These are phyloP conservation scores for Cistogaster globosa DNA, from an alignment of 2,888 invertebrate species.

Conservation along the genomic window DNA sequence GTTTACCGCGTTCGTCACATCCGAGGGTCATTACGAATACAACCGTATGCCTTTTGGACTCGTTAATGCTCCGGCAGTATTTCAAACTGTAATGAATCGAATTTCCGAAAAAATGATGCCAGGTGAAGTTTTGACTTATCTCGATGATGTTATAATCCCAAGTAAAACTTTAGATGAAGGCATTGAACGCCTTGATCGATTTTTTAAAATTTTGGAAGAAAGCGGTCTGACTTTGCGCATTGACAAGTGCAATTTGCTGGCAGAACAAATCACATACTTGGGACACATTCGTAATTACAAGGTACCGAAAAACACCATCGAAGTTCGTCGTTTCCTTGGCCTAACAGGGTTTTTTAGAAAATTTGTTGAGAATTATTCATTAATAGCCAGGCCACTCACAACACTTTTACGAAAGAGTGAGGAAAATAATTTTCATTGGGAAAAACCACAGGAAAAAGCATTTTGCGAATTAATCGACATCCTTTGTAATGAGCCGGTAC, in stretches of 20 bases:
- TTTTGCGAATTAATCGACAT: conserved; percentile 47
- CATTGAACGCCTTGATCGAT: conserved; percentile 45
- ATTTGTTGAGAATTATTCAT: conserved; percentile 57
- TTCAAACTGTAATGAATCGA: too few relatives aligned
- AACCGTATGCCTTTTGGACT: too few relatives aligned
- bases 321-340: conserved; percentile 61
- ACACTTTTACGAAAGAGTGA: not conserved
- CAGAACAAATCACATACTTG: conserved; percentile 15
- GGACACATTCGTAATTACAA: conserved; percentile 6
- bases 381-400: conserved; percentile 44
- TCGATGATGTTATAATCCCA: conserved; percentile 70
- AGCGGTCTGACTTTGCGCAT: conserved; percentile 6
- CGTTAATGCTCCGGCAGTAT: too few relatives aligned
- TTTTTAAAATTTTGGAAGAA: conserved; percentile 41
- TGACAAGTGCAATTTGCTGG: conserved; percentile 27
- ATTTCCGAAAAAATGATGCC: too few relatives aligned
- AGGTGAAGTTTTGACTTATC: conserved; percentile 39
- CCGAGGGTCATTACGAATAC: too few relatives aligned
- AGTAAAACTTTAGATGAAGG: conserved; percentile 61
- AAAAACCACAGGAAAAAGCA: conserved; percentile 22
- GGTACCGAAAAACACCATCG: conserved; percentile 46
- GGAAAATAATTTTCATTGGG: not conserved
- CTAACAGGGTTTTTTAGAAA: conserved; percentile 68
- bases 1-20: too few relatives aligned
- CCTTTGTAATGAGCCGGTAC: conserved; percentile 27